These are phyloP conservation scores for Takifugu ocellatus DNA, from an alignment of 2,797 vertebrate species.

Conservation along the genomic window DNA sequence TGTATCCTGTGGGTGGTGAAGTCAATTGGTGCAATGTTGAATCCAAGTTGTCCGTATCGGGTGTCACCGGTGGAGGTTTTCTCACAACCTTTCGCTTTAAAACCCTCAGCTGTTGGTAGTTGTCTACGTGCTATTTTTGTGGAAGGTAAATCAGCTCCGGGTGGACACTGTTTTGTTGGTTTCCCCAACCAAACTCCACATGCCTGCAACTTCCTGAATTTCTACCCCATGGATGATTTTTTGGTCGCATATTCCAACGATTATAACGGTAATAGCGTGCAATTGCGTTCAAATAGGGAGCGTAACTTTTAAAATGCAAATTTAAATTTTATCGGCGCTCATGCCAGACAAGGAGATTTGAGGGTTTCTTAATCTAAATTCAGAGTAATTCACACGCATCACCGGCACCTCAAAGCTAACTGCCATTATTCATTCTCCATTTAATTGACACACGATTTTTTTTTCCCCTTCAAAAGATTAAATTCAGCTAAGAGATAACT, in stretches of 20 bases:
- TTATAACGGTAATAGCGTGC: conserved; percentile 4
- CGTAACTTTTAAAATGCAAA: conserved; percentile 43
- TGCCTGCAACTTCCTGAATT: not conserved
- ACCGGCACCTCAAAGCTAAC: conserved; percentile 66
- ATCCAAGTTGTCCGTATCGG: conserved; percentile 5
- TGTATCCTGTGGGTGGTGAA: conserved; percentile 16
- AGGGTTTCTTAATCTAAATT: conserved; percentile 54
- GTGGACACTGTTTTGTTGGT: no score
- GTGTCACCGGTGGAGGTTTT: not conserved
- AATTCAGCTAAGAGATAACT: conserved; percentile 78
- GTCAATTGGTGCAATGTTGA: conserved; percentile 8
- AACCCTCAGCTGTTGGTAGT: not conserved
- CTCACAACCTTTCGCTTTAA: not conserved
- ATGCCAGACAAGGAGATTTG: conserved; percentile 23
- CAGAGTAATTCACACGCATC: conserved; percentile 56
- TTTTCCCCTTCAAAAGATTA: conserved; percentile 56
- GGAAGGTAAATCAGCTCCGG: no score
- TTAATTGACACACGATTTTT: conserved; percentile 74
- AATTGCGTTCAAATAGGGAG: conserved; percentile 9
- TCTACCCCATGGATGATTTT: conserved; percentile 7
- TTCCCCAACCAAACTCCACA: not conserved
- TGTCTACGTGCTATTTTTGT: no score
- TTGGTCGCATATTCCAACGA: conserved; percentile 11
- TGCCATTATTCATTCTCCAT: conserved; percentile 69
- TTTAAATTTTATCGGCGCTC: conserved; percentile 47